These are phyloP conservation scores for Cephus spinipes DNA, from an alignment of 2,888 invertebrate species.

Conservation along the genomic window DNA sequence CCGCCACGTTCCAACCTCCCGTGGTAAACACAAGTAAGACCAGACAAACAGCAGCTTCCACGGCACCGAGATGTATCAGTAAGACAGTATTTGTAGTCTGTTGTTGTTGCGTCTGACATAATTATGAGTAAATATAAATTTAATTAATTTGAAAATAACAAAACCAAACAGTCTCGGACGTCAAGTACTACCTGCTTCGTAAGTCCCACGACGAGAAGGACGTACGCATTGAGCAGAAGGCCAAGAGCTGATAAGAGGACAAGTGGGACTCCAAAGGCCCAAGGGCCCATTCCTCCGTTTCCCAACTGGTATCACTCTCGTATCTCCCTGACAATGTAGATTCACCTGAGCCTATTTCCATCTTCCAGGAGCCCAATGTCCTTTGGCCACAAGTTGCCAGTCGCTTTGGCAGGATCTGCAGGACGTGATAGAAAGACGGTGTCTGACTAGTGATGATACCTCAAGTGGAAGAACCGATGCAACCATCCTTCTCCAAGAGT, in stretches of 20 bases:
- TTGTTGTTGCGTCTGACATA: conserved; percentile 54
- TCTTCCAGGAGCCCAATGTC: background rate
- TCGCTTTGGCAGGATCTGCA: background rate
- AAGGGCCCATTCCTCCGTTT: conserved; percentile 71
- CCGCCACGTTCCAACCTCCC: conserved; percentile 69
- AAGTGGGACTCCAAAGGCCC: conserved; percentile 76
- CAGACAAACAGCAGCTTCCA: conserved; percentile 76
- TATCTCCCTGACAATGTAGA: background rate
- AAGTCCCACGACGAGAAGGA: conserved; percentile 76
- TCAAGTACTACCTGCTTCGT: conserved; percentile 58
- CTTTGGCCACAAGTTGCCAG: background rate
- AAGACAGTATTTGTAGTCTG: conserved; percentile 77
- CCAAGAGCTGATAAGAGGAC: conserved; percentile 79
- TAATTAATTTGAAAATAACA: background rate
- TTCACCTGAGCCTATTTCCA: background rate
- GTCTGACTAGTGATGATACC: background rate
- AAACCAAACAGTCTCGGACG: background rate
- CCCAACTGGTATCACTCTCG: background rate
- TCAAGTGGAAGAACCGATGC: background rate
- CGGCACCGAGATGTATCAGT: conserved; percentile 78
- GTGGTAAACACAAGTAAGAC: conserved; percentile 73
- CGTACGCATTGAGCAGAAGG: conserved; percentile 79
- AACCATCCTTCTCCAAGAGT: background rate
- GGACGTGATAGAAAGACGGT: background rate
- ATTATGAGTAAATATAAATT: background rate